Evolutionary conservation across 2,797 vertebrate genomes (phyloP).

Genomic region (Pogoniulus pusillus): DNA sequence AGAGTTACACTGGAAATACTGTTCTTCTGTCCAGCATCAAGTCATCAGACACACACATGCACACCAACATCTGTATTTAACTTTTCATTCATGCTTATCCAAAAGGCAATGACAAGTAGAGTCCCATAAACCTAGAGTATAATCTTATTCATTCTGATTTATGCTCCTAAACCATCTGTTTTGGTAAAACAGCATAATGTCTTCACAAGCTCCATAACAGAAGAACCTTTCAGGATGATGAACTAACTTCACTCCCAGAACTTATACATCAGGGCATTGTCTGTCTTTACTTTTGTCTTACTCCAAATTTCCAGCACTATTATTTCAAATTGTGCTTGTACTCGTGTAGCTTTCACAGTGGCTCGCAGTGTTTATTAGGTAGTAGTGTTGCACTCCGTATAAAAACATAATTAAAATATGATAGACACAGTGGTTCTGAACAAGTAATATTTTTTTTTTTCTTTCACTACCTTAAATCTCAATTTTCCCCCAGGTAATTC

Average conservation of each 20-base stretch:
- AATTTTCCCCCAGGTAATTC: not conserved
- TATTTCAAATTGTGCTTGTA: not conserved
- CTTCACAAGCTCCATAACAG: not conserved
- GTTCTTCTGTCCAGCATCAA: not conserved
- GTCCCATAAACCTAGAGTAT: not conserved
- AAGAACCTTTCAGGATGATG: not conserved
- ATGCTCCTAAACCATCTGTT: not conserved
- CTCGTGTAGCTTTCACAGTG: not conserved
- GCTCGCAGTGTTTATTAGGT: not conserved
- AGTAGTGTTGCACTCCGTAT: not conserved
- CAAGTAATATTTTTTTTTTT: not conserved
- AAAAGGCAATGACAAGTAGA: not conserved
- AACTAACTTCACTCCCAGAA: not conserved
- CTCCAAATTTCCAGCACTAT: not conserved
- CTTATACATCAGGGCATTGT: not conserved
- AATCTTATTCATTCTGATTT: not conserved
- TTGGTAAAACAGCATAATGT: not conserved
- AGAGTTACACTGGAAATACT: not conserved
- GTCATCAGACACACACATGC: rapidly evolving
- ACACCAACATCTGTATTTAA: not conserved
- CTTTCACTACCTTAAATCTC: not conserved
- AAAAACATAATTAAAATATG: not conserved
- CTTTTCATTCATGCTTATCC: not conserved
- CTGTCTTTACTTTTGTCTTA: not conserved
- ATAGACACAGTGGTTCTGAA: not conserved